These are phyloP conservation scores for Poeciliopsis gracilis DNA, from an alignment of 2,797 vertebrate genomes.

Conservation along the genomic window DNA sequence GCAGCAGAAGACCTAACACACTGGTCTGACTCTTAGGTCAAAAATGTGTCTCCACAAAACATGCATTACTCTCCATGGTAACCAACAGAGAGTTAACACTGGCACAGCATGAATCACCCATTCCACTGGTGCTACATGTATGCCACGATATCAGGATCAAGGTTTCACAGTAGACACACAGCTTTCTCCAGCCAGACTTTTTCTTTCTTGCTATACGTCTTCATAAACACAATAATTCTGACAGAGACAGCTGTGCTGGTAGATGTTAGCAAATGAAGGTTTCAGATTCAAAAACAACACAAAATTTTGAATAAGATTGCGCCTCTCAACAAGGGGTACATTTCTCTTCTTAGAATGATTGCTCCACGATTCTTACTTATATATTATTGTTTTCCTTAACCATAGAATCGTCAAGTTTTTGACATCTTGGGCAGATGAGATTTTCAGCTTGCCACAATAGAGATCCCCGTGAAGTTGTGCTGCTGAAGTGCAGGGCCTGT, in stretches of 20 bases:
- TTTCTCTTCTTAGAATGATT: neutral
- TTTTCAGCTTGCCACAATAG: conserved; percentile 1
- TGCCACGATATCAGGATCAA: neutral
- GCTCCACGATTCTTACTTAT: neutral
- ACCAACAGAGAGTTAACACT: neutral
- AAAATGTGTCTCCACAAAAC: neutral
- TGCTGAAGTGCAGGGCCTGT: conserved; percentile 24
- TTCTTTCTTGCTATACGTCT: neutral
- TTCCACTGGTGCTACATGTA: neutral
- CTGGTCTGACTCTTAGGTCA: neutral
- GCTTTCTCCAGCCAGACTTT: neutral
- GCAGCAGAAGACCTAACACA: neutral
- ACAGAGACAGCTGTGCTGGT: too few species aligned
- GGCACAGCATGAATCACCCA: neutral
- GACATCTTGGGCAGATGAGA: neutral
- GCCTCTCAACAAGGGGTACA: neutral
- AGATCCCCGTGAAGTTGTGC: conserved; percentile 8
- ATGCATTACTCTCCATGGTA: neutral
- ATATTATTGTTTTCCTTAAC: neutral
- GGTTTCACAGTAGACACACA: neutral
- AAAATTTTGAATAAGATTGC: neutral
- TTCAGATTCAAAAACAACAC: neutral
- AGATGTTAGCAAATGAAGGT: too few species aligned
- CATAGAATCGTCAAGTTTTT: neutral
- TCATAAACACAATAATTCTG: neutral